phyloP scores from a whole-genome alignment of 2,113 vertebrate genomes.

The Tinamus guttatus region DNA sequence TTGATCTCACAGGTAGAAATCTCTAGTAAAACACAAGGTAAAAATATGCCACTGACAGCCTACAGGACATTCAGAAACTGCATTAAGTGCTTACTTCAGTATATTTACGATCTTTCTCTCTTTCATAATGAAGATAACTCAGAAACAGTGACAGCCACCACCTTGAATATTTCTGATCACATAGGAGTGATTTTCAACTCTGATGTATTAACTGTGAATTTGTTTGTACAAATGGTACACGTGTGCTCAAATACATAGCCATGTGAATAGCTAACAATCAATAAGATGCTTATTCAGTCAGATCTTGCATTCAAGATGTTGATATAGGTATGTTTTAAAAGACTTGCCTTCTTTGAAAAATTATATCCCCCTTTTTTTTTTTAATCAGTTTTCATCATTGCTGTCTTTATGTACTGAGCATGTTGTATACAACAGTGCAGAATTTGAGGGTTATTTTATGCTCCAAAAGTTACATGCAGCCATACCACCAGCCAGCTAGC shows the following conservation, averaged over 20 bases:
- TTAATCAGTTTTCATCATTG: not conserved
- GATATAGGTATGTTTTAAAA: not conserved
- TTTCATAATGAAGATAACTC: conserved; percentile 10
- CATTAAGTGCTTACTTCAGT: not conserved
- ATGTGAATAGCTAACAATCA: not conserved
- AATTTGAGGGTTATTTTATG: not conserved
- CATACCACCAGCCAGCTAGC: not conserved
- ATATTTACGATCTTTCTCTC: not conserved
- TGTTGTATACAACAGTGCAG: not conserved
- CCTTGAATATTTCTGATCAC: conserved; percentile 4
- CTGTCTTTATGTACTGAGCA: not conserved
- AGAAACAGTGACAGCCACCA: conserved; percentile 1
- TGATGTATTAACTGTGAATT: not conserved
- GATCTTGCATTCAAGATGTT: not conserved
- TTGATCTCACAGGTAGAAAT: conserved; percentile 79
- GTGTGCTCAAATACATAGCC: not conserved
- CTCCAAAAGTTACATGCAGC: not conserved
- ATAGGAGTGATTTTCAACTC: not conserved
- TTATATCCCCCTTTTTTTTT: not conserved
- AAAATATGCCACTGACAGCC: conserved; percentile 38
- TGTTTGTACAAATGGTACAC: not conserved
- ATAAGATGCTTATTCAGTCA: not conserved
- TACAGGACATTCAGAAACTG: conserved; percentile 7
- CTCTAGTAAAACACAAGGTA: conserved; percentile 69
- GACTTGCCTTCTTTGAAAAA: not conserved